phyloP scores from a whole-genome alignment of 2,797 vertebrate species.

The Sphaeramia orbicularis region DNA sequence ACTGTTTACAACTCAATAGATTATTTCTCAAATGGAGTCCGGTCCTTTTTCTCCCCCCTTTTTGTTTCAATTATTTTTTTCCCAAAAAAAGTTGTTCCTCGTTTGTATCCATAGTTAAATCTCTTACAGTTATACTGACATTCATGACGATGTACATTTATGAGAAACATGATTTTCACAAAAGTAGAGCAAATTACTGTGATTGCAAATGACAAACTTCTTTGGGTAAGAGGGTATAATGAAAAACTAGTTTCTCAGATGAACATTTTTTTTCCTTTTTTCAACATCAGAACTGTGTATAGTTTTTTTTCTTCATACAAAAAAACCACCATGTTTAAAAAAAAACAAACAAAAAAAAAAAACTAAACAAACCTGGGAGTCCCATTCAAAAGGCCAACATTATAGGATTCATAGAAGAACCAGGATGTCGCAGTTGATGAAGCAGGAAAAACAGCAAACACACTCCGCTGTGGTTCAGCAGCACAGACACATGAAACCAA shows the following conservation, averaged over 20 bases:
- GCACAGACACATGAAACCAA: slow-evolving; percentile 65
- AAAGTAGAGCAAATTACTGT: slow-evolving; percentile 83
- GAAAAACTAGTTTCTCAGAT: slow-evolving; percentile 80
- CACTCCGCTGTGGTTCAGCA: slow-evolving; percentile 56
- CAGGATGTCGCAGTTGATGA: slow-evolving; percentile 39
- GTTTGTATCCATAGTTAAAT: slow-evolving; percentile 78
- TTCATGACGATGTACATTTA: slow-evolving; percentile 88
- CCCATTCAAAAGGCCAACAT: slow-evolving; percentile 79
- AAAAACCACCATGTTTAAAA: slow-evolving; percentile 76
- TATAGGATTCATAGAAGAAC: slow-evolving; percentile 63
- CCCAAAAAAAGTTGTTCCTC: slow-evolving; percentile 67
- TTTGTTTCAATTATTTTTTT: slow-evolving; percentile 68
- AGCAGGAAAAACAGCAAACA: slow-evolving; percentile 51
- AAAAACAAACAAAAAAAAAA: slow-evolving; percentile 70
- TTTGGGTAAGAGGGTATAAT: slow-evolving; percentile 85
- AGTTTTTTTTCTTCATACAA: slow-evolving; percentile 84
- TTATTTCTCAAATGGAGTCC: slow-evolving; percentile 83
- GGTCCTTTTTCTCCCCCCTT: slow-evolving; percentile 64
- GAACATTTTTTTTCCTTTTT: slow-evolving; percentile 58
- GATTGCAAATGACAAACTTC: slow-evolving; percentile 86
- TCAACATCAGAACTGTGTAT: slow-evolving; percentile 79
- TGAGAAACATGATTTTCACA: slow-evolving; percentile 83
- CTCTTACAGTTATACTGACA: slow-evolving; percentile 89
- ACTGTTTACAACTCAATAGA: slow-evolving; percentile 87
- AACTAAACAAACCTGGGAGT: slow-evolving; percentile 75